Evolutionary conservation across 2,888 invertebrate genomes (phyloP), one percentile per base, ranked within the genome.

Genomic region (Clepsis dumicolana): DNA sequence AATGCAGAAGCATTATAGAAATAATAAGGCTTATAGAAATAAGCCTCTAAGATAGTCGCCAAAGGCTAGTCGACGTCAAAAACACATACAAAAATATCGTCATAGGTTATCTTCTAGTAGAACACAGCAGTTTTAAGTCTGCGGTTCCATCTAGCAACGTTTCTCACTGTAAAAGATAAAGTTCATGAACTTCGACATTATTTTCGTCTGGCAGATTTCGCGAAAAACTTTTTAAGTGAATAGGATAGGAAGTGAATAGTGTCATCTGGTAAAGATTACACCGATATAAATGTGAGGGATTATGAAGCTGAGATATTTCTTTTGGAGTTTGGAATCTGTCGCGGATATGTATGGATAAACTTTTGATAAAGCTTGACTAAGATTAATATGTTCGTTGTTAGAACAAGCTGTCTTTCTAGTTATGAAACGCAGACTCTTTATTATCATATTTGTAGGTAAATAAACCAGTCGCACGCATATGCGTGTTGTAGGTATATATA

Each of bases 161-260:
- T 60, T 53, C 52, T 65, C 65, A 29, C 52, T n/a, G 41, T 21
- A 52, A 65, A 29, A 60, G 29, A 60, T 53, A 65, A 60, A 65
- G 59, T 53, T 65, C 60, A 29, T 48, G 60, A 65, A 53, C 60
- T 50, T 41, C 52, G 65, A 52, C 65, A 59, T 59, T 60, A 59
- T 60, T 65, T 65, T 57, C 50, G 21, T 38, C 59, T 57, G 38
- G n/a, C 59, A 27, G 65, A 65, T 65, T 65, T 44, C 12, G 65
- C 25, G 35, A 38, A 24, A 27, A 41, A 65, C 60, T 41, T 60
- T 41, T 60, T 60, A 60, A 65, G 41, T 60, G 35, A 53, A 60
- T 60, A 27, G 38, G 12, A n/a, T n/a, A n/a, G n/a, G n/a, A n/a
- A n/a, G 35, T 59, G 29, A 18, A 32, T 61, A 25, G n/a, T 52